These are phyloP conservation scores for Sorex maritimensis DNA, from an alignment of 2,797 vertebrate species.

Conservation along the genomic window DNA sequence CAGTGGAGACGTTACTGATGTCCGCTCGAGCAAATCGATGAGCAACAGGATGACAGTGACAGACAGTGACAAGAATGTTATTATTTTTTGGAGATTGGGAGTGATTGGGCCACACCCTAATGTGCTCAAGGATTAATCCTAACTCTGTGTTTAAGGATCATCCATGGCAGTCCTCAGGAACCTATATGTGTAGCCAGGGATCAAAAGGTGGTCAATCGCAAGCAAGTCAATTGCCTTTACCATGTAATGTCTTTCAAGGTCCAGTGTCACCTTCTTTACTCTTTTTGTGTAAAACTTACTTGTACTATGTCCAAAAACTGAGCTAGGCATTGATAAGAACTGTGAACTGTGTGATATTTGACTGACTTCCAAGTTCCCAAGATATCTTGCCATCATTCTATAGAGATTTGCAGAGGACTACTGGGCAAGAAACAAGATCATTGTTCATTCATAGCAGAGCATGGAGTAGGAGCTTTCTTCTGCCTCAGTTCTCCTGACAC, in stretches of 20 bases:
- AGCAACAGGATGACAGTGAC: too few relatives aligned
- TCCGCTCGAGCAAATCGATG: too few relatives aligned
- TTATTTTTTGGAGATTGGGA: too few relatives aligned
- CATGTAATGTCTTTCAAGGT: not conserved
- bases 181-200: too few relatives aligned
- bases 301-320: conserved; percentile 50
- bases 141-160: too few relatives aligned
- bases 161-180: too few relatives aligned
- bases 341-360: not conserved
- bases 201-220: too few relatives aligned
- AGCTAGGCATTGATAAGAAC: not conserved
- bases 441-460: not conserved
- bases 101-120: too few relatives aligned
- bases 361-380: not conserved
- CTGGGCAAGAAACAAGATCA: not conserved
- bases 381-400: not conserved
- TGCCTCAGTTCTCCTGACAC: not conserved
- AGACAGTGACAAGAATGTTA: too few relatives aligned
- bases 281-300: not conserved
- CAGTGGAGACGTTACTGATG: too few relatives aligned
- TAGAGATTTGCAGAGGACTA: not conserved
- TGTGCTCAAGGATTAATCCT: too few relatives aligned
- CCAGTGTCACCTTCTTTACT: conserved; percentile 60
- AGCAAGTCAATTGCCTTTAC: too few relatives aligned
- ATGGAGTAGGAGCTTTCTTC: not conserved